Percentiles rank a stretch among this genome's conserved stretches.
Evolutionary conservation across 2,113 vertebrate genomes (phyloP).

Genomic region (Nyctereutes procyonoides): DNA sequence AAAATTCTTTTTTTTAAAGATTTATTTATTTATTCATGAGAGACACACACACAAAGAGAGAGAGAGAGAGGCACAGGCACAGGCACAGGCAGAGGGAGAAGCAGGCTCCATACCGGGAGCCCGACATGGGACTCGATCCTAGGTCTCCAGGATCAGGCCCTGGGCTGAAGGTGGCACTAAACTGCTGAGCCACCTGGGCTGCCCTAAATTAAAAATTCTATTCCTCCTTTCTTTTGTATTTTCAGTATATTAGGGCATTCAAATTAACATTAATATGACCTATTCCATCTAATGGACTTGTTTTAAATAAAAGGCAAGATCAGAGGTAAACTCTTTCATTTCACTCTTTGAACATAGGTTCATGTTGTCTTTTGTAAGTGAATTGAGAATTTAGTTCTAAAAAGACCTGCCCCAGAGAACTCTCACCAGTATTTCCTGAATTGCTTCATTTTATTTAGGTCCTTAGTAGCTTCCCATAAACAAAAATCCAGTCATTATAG

Average conservation of each 20-base stretch:
- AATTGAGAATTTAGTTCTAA: not conserved
- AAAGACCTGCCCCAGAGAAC: not conserved
- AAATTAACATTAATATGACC: not conserved
- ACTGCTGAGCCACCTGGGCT: no score
- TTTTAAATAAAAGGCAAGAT: slow-evolving; percentile 25
- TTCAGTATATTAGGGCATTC: not conserved
- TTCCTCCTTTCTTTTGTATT: not conserved
- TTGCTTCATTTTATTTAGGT: not conserved
- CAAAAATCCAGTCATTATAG: not conserved
- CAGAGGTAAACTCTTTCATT: not conserved
- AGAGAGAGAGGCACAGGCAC: no score
- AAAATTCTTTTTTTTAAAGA: not conserved
- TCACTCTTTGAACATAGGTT: not conserved
- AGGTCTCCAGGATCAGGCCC: no score
- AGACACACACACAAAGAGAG: no score
- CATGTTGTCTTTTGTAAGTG: not conserved
- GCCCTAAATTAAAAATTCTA: not conserved
- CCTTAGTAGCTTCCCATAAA: not conserved
- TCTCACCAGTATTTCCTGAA: not conserved
- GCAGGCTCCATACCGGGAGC: no score
- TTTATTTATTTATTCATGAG: no score
- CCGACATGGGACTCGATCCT: no score
- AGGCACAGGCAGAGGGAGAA: no score
- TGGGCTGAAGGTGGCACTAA: no score
- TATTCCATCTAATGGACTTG: not conserved